A percentile compares a stretch with the other conserved stretches of the same genome.
Conservation (phyloP, 2,888 invertebrate species). For the Metacarcinus magister region DNA sequence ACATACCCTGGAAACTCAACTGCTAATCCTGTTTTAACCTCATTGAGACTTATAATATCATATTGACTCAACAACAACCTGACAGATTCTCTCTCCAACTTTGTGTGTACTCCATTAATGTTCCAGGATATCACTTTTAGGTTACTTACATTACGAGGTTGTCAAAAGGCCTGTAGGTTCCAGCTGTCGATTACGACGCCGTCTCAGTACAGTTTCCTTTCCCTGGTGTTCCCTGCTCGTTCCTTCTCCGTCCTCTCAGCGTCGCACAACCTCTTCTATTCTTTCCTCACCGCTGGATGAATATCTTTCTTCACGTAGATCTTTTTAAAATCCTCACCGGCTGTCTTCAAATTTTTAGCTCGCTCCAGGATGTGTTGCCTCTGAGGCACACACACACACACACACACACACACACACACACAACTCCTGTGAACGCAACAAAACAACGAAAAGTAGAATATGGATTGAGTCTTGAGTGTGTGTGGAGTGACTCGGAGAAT, state of each 20-base stretch:
- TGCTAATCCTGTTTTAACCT: slow-evolving; percentile 35
- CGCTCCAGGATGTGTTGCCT: background rate
- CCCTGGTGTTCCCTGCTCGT: slow-evolving; percentile 5
- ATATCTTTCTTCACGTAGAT: slow-evolving; percentile 40
- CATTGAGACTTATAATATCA: slow-evolving; percentile 33
- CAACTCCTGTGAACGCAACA: no score
- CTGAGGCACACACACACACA: background rate
- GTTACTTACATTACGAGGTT: background rate
- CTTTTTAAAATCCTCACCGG: background rate
- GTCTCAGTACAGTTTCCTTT: slow-evolving; percentile 35
- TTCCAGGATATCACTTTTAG: background rate
- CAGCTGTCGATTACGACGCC: slow-evolving; percentile 30
- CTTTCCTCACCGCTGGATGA: slow-evolving; percentile 37
- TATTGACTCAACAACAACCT: slow-evolving; percentile 2
- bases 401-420: no score
- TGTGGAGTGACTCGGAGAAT: no score
- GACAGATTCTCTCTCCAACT: background rate
- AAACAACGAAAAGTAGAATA: no score
- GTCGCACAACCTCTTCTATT: slow-evolving; percentile 37
- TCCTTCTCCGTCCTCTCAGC: background rate
- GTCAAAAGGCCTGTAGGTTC: slow-evolving; percentile 21
- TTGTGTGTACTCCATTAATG: background rate
- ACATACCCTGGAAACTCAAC: slow-evolving; percentile 49
- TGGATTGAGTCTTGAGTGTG: no score
- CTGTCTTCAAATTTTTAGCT: slow-evolving; percentile 19